Evolutionary conservation across 2,797 vertebrate genomes (phyloP).

Genomic region (Phataginus tetradactyla): DNA sequence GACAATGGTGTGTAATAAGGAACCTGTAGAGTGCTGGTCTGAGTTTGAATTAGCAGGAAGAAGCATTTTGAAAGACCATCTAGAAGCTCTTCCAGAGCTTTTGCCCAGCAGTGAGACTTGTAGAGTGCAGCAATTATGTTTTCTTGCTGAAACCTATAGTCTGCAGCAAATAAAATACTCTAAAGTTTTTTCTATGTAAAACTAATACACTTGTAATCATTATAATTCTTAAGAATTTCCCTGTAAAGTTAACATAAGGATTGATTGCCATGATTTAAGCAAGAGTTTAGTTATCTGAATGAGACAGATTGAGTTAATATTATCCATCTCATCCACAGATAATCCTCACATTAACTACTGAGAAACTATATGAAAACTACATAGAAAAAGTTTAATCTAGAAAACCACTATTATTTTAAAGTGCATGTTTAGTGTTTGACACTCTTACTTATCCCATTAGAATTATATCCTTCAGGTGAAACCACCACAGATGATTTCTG

Average conservation of each 20-base stretch:
- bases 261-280: not conserved
- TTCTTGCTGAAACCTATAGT: not conserved
- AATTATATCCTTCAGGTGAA: not conserved
- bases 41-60: not conserved
- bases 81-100: not conserved
- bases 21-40: not conserved
- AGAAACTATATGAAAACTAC: not conserved
- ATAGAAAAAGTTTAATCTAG: not conserved
- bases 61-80: not conserved
- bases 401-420: not conserved
- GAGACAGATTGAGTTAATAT: not conserved
- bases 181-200: slow-evolving; percentile 26
- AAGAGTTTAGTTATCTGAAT: not conserved
- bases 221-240: not conserved
- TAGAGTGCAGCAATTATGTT: not conserved
- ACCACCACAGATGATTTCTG: not conserved
- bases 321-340: not conserved
- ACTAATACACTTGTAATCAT: not conserved
- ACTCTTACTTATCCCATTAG: not conserved
- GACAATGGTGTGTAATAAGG: not conserved
- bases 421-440: not conserved
- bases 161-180: not conserved
- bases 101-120: not conserved
- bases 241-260: not conserved
- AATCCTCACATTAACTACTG: not conserved